phyloP scores from a whole-genome alignment of 1,140 invertebrate species.

The Sitophilus oryzae region DNA sequence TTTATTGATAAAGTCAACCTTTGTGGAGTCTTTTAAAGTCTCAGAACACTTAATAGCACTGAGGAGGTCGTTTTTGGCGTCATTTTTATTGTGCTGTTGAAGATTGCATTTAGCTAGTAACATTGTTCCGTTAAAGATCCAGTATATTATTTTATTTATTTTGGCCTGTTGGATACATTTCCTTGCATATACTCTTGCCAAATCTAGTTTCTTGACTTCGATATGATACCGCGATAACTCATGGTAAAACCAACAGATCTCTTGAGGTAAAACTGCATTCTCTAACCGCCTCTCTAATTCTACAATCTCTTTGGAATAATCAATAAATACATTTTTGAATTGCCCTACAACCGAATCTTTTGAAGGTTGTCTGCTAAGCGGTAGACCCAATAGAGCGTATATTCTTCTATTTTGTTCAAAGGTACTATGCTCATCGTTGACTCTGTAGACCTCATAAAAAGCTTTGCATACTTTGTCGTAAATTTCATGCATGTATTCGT shows the following conservation, averaged over 20 bases:
- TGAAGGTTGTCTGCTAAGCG: constrained; percentile 34
- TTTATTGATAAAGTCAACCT: constrained; percentile 20
- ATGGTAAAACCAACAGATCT: constrained; percentile 48
- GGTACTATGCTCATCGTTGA: constrained; percentile 29
- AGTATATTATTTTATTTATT: constrained; percentile 38
- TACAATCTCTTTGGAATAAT: constrained; percentile 37
- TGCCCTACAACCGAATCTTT: constrained; percentile 38
- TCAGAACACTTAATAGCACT: constrained; percentile 15
- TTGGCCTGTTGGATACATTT: constrained; percentile 49
- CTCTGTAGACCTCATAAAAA: constrained; percentile 33
- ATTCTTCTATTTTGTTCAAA: constrained; percentile 35
- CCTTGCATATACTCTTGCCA: constrained; percentile 50
- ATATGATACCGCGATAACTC: constrained; percentile 46
- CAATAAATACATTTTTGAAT: constrained; percentile 32
- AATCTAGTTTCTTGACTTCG: constrained; percentile 49
- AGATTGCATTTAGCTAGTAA: constrained; percentile 48
- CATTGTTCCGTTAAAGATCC: constrained; percentile 49
- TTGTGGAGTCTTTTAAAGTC: constrained; percentile 18
- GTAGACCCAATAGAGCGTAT: constrained; percentile 33
- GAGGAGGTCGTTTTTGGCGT: constrained; percentile 26
- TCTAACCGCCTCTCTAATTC: constrained; percentile 31
- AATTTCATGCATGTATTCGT: constrained; percentile 32
- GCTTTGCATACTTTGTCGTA: constrained; percentile 33
- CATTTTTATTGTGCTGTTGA: constrained; percentile 49
- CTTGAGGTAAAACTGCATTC: constrained; percentile 30